Base-by-base conservation (phyloP, 2,797 vertebrate species). In the Helostoma temminkii region DNA sequence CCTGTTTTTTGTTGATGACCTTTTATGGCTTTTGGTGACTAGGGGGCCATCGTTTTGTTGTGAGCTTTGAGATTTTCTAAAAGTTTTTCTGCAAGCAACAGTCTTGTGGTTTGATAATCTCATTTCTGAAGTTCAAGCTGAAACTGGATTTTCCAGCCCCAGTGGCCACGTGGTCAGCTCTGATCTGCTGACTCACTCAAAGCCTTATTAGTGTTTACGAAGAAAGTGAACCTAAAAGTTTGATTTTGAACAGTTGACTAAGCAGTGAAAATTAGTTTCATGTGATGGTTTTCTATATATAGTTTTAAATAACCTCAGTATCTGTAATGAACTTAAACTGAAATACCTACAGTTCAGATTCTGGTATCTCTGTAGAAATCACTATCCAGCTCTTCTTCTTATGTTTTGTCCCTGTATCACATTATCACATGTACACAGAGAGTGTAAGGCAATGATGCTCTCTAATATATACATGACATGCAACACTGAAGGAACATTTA, bases 121-220 rank as follows among this genome's bases (percentile, higher is more conserved):
- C 4, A 26, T 74, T 36, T 70, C 28, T 62, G 36, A 61, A 64
- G 54, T 85, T 71, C 22, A 60, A 24, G 7, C 66, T 70, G 54
- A 72, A 74, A 62, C 63, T 61, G 71, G 60, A 63, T 67, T 77
- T 84, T 76, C 34, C 50, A 56, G 4, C 24, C 55, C 0, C 0
- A 34, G 26, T 0, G 39, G 28, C 65, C 56, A 65, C 64, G 46
- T 72, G 72, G 67, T 84, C 78, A 50, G 14, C 12, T 36, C n/a
- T 21, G 24, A 66, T 71, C 62, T 76, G 83, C 81, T 86, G 88
- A 88, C 70, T 80, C 75, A 64, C 41, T 6, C 1, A 25, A 14
- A 46, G 18, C 16, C 49, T 42, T 70, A 54, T 69, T 78, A 49
- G 49, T 56, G 72, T 66, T 80, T 67, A 68, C 28, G 61, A 68